Evolutionary conservation across 2,113 vertebrate species (phyloP), one percentile per base, ranked within the genome.

Genomic region (Fregata magnificens): DNA sequence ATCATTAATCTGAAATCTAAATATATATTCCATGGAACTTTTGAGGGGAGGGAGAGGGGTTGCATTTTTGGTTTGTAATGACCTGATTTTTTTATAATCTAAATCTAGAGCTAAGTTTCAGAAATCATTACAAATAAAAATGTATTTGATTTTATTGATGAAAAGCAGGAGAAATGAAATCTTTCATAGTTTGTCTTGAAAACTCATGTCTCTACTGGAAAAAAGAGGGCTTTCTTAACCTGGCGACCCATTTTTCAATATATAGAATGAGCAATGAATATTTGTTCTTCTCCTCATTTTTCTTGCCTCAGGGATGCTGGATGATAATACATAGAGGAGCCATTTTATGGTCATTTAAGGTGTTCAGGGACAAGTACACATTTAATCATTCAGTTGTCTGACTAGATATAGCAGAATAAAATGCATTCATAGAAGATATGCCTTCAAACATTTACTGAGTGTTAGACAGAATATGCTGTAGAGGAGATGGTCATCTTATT

Each of bases 331-430:
- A 44, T 52, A 77, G 26, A 62, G 16, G 32, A 91, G 29, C 13
- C 38, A 26, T 5, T 73, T 93, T 91, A 90, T 82, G 86, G 82
- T 91, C 58, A 55, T 80, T 79, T 82, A 89, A 80, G 74, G 44
- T 82, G 49, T 85, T 94, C 2, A 1, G 83, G 78, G 81, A 69
- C 53, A 96, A 85, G 36, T 45, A 31, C 8, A 24, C 53, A 45
- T 72, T 94, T 90, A 95, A 95, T 95, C 81, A 91, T 78, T 91
- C 58, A 62, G 52, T 53, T 95, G 25, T 70, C 78, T 89, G 65
- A 69, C 72, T 72, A 87, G 80, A 82, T 7, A 19, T 32, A 16
- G 29, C 36, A 95, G 77, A 89, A 89, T 67, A 76, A 89, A 96
- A 95, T 82, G 0, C 58, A 16, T 80, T 79, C 36, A 34, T 44